A percentile compares a stretch with the other conserved stretches of the same genome.
Evolutionary conservation across 1,140 invertebrate genomes (phyloP).

Genomic region (Bombus terrestris): DNA sequence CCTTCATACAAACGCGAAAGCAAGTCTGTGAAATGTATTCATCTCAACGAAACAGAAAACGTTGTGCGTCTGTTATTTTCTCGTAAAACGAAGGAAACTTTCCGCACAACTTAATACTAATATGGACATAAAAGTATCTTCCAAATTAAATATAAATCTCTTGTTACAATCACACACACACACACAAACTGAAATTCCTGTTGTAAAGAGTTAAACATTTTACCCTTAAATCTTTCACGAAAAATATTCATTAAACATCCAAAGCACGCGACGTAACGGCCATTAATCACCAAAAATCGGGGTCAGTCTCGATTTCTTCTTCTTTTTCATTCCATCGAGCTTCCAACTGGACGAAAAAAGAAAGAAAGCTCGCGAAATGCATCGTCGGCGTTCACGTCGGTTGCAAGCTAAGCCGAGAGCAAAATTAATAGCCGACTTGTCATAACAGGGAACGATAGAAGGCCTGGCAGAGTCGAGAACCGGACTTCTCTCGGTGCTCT

Average conservation of each 20-base stretch:
- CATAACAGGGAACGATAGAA: constrained; percentile 67
- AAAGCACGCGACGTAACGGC: not conserved
- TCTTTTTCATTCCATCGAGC: not conserved
- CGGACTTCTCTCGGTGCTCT: constrained; percentile 52
- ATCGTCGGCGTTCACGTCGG: constrained; percentile 31
- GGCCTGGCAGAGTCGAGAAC: constrained; percentile 50
- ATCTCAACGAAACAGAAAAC: no score
- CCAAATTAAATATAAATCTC: not conserved
- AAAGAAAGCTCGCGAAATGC: constrained; percentile 9
- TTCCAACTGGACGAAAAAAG: not conserved
- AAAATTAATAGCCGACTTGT: constrained; percentile 71
- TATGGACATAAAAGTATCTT: not conserved
- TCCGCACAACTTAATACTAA: no score
- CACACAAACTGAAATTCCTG: not conserved
- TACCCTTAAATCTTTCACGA: not conserved
- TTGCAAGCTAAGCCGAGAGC: constrained; percentile 55
- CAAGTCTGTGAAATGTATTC: no score
- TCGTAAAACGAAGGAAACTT: no score
- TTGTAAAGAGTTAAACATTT: not conserved
- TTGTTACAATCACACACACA: no score
- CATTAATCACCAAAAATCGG: not conserved
- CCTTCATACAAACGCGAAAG: no score
- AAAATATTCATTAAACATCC: not conserved
- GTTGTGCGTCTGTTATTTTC: no score
- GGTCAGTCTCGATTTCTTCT: not conserved